phyloP scores from a whole-genome alignment of 2,113 vertebrate species.

The Scalopus aquaticus region DNA sequence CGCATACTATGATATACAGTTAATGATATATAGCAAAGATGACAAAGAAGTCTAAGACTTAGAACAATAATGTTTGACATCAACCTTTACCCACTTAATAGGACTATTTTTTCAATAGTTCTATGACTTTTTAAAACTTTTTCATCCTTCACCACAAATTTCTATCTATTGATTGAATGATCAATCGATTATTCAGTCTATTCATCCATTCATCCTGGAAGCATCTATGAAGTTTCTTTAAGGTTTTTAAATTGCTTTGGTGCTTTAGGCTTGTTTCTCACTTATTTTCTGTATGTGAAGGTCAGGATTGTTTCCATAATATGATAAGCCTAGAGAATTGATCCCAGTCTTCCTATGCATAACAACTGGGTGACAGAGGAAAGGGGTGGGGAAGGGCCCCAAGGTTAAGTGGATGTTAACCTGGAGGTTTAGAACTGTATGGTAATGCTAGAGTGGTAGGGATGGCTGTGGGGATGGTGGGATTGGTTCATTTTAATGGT shows the following conservation, averaged over 20 bases:
- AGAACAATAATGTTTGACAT: background rate
- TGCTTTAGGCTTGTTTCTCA: background rate
- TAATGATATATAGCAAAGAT: constrained; percentile 7
- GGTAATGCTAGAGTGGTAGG: background rate
- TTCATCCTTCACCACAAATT: constrained; percentile 6
- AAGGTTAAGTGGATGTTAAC: background rate
- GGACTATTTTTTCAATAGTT: background rate
- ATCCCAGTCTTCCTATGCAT: background rate
- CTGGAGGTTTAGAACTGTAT: background rate
- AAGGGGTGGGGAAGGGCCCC: background rate
- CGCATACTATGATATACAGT: background rate
- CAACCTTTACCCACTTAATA: background rate
- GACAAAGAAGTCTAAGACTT: background rate
- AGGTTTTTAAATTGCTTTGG: background rate
- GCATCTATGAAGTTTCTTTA: background rate
- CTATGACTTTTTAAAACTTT: background rate
- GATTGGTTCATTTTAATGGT: background rate
- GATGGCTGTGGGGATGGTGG: background rate
- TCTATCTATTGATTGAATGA: background rate
- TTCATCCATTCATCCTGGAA: background rate
- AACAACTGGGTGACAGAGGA: background rate
- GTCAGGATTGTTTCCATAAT: background rate
- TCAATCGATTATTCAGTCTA: background rate
- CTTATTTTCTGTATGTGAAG: background rate
- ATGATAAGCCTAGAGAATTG: background rate